Percentiles rank a stretch among this genome's conserved stretches.
These are phyloP conservation scores for Chromoteleia sp. DNA, from an alignment of 2,888 invertebrate genomes.

Conservation along the genomic window DNA sequence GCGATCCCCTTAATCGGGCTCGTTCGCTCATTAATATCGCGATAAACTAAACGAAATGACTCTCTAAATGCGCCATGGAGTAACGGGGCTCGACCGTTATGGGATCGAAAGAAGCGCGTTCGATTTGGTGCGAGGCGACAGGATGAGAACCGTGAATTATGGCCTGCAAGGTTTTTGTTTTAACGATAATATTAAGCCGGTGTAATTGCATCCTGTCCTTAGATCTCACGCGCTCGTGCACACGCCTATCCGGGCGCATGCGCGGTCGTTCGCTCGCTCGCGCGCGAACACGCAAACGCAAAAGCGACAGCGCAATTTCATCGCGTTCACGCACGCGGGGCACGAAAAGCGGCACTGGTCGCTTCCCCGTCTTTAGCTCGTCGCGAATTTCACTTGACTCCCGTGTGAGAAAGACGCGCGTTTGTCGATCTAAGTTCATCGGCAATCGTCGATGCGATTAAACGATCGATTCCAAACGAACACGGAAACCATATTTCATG, in stretches of 20 bases:
- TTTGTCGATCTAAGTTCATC: too few relatives aligned
- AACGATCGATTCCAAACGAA: too few relatives aligned
- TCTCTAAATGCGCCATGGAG: conserved; percentile 38
- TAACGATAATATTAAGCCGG: conserved; percentile 82
- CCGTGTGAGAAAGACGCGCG: too few relatives aligned
- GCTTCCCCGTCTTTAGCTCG: background rate
- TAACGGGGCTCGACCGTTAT: conserved; percentile 51
- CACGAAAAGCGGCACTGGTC: conserved; percentile 15
- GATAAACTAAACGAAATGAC: conserved; percentile 52
- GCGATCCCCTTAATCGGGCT: conserved; percentile 40
- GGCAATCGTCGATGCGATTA: too few relatives aligned
- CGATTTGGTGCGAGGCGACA: conserved; percentile 66
- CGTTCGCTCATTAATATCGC: conserved; percentile 55
- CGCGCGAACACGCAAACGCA: conserved; percentile 53
- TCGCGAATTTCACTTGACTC: conserved; percentile 52
- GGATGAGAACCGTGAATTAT: conserved; percentile 79
- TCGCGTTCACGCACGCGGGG: conserved; percentile 55
- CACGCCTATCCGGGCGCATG: conserved; percentile 62
- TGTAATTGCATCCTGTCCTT: conserved; percentile 81
- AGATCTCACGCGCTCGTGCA: conserved; percentile 73
- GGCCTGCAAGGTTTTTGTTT: conserved; percentile 77
- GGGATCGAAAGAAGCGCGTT: conserved; percentile 46
- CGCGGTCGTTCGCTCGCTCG: conserved; percentile 60
- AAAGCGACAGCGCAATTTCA: conserved; percentile 66
- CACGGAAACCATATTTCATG: too few relatives aligned